Evolutionary conservation across 1,140 invertebrate genomes (phyloP).

Genomic region (Lethrus apterus): DNA sequence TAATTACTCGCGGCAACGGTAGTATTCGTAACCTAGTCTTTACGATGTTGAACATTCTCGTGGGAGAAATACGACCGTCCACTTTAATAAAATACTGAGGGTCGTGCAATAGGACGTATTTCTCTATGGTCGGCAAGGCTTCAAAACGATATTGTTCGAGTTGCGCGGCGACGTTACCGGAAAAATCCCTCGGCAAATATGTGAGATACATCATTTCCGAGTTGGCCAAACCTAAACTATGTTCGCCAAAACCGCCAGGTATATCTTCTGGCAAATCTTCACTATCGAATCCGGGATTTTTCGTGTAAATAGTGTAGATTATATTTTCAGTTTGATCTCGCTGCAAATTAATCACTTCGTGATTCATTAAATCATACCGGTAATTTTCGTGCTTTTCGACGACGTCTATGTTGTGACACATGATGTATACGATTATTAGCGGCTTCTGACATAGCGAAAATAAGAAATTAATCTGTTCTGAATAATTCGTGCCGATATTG

Average conservation of each 20-base stretch:
- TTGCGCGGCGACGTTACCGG: conserved; percentile 38
- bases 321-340: conserved; percentile 14
- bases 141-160: conserved; percentile 42
- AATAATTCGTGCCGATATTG: conserved; percentile 26
- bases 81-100: conserved; percentile 48
- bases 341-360: conserved; percentile 27
- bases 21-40: conserved; percentile 40
- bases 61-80: conserved; percentile 44
- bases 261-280: conserved; percentile 21
- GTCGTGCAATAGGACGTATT: conserved; percentile 43
- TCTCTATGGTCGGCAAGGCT: conserved; percentile 42
- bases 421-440: conserved; percentile 47
- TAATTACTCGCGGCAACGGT: conserved; percentile 40
- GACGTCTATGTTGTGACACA: conserved; percentile 47
- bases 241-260: conserved; percentile 13
- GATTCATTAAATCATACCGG: conserved; percentile 41
- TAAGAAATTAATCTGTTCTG: conserved; percentile 34
- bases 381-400: conserved; percentile 41
- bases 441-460: conserved; percentile 37
- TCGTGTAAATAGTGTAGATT: conserved; percentile 15
- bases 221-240: conserved; percentile 5
- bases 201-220: conserved; percentile 10
- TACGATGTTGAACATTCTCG: conserved; percentile 44
- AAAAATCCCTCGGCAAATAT: conserved; percentile 41
- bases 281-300: conserved; percentile 3